Percentiles rank a stretch among this genome's conserved stretches.
These are phyloP conservation scores for Gallinago nigripennis DNA, from an alignment of 2,797 vertebrate genomes.

Conservation along the genomic window DNA sequence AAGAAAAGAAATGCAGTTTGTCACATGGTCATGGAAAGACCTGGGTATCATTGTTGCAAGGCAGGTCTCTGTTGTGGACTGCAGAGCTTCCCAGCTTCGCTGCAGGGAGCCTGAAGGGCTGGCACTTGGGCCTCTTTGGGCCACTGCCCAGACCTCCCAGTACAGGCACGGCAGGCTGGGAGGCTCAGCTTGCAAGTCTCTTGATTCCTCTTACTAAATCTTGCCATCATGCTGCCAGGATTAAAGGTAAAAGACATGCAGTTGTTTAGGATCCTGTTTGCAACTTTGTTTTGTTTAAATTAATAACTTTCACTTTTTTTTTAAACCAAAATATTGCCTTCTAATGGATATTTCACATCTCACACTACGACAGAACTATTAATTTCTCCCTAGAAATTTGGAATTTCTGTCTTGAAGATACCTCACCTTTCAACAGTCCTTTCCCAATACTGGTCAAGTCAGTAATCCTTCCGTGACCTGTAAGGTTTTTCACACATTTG, in stretches of 20 bases:
- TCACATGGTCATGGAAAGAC: neutral
- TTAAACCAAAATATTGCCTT: neutral
- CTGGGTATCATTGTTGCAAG: neutral
- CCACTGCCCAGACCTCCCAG: neutral
- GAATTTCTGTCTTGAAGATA: neutral
- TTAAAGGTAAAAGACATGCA: neutral
- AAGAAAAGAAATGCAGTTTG: neutral
- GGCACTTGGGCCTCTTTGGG: neutral
- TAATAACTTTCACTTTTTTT: neutral
- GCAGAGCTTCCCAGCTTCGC: neutral
- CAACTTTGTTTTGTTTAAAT: neutral
- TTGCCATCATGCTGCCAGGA: neutral
- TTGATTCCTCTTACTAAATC: neutral
- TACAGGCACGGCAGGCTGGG: neutral
- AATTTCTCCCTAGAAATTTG: neutral
- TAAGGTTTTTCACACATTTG: neutral
- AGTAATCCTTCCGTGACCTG: neutral
- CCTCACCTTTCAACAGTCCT: neutral
- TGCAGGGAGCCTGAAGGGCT: neutral
- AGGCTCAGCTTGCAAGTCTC: neutral
- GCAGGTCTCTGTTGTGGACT: neutral
- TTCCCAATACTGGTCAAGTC: neutral
- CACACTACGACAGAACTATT: neutral
- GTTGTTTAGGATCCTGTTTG: neutral
- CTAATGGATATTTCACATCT: neutral